These are phyloP conservation scores for Ceratina australensis DNA, from an alignment of 1,140 invertebrate species.

Conservation along the genomic window DNA sequence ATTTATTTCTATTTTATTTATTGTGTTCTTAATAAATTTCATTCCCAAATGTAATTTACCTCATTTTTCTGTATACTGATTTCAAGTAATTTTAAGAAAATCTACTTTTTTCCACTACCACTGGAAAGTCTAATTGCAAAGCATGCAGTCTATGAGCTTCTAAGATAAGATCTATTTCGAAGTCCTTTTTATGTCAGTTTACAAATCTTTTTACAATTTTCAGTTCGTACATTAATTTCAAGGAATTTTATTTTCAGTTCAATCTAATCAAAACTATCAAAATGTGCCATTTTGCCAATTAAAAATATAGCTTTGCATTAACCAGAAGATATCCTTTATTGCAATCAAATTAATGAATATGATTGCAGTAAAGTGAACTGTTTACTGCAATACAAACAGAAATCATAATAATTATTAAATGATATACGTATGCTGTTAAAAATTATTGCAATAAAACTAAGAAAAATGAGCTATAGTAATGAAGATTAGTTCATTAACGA, in stretches of 20 bases:
- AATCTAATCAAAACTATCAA: constrained; percentile 10
- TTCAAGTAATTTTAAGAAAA: too few relatives aligned
- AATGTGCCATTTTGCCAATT: constrained; percentile 14
- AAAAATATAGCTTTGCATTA: not conserved
- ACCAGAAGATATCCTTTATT: not conserved
- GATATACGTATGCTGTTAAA: constrained; percentile 4
- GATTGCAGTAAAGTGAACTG: constrained; percentile 1
- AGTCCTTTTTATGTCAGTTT: not conserved
- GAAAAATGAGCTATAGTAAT: not conserved
- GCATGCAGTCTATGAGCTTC: too few relatives aligned
- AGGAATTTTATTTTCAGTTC: not conserved
- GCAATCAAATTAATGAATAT: not conserved
- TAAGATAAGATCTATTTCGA: too few relatives aligned
- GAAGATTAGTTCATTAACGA: not conserved
- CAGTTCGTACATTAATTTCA: not conserved
- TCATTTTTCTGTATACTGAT: not conserved
- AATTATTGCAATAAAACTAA: constrained; percentile 45
- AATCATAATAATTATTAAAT: not conserved
- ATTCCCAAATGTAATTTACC: not conserved
- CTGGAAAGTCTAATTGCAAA: too few relatives aligned
- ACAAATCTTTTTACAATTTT: not conserved
- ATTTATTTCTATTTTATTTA: not conserved
- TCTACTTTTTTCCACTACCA: not conserved
- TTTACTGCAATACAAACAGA: not conserved
- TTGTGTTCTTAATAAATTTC: constrained; percentile 12